These are phyloP conservation scores for Hafferia zeledoni DNA, from an alignment of 2,797 vertebrate species.

Conservation along the genomic window DNA sequence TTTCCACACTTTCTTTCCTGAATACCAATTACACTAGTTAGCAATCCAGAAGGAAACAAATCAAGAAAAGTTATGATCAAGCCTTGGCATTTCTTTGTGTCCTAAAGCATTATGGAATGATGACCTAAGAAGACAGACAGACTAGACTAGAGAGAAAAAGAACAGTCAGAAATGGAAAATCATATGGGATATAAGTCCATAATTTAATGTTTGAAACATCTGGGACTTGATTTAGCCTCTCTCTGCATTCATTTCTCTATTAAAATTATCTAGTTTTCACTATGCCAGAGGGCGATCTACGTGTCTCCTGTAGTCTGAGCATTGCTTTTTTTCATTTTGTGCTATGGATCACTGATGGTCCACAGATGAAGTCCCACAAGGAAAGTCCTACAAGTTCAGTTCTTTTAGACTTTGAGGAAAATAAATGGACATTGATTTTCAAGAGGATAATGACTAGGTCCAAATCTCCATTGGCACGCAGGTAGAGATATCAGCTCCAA, in stretches of 20 bases:
- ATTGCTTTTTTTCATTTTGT: neutral
- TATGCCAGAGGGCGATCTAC: neutral
- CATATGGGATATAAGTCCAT: neutral
- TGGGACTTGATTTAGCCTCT: neutral
- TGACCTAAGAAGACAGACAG: neutral
- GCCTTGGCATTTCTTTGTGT: neutral
- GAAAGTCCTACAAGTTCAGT: neutral
- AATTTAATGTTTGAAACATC: neutral
- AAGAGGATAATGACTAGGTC: neutral
- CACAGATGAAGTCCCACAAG: neutral
- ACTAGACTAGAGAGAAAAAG: neutral
- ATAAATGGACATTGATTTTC: neutral
- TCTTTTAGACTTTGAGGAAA: neutral
- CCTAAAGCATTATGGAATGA: neutral
- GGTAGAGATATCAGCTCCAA: neutral
- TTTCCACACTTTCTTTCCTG: neutral
- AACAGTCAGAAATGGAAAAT: neutral
- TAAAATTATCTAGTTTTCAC: neutral
- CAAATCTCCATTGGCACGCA: neutral
- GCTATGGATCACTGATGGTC: neutral
- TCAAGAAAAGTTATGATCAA: neutral
- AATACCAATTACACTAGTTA: neutral
- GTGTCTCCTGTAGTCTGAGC: neutral
- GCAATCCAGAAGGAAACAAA: neutral
- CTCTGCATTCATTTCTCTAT: neutral